phyloP scores from a whole-genome alignment of 1,140 invertebrate genomes.

The Hormaphis cornu region DNA sequence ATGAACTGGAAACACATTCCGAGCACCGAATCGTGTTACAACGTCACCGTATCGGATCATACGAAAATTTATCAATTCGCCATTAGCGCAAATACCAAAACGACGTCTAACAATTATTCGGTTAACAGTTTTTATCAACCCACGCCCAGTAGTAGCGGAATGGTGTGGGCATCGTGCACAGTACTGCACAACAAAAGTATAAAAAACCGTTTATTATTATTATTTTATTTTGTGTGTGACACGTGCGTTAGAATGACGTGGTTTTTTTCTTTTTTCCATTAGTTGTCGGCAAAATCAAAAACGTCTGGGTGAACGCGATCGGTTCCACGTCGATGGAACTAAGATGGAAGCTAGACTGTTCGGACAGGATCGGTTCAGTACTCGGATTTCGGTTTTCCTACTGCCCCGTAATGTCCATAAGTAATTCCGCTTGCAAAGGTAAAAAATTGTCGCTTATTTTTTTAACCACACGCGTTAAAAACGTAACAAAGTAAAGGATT shows the following conservation, averaged over 20 bases:
- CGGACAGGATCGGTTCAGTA: slow-evolving; percentile 53
- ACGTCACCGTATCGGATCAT: slow-evolving; percentile 46
- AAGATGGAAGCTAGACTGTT: slow-evolving; percentile 61
- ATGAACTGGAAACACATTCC: slow-evolving; percentile 50
- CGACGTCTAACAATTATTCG: slow-evolving; percentile 33
- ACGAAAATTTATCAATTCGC: slow-evolving; percentile 55
- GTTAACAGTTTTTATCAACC: background rate
- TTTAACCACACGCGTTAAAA: no score
- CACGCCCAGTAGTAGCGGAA: slow-evolving; percentile 52
- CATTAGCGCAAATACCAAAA: slow-evolving; percentile 57
- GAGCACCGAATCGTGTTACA: slow-evolving; percentile 43
- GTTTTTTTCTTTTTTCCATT: background rate
- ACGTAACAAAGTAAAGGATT: no score
- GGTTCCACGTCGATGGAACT: slow-evolving; percentile 53
- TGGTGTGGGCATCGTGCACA: slow-evolving; percentile 67
- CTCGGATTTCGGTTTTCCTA: slow-evolving; percentile 58
- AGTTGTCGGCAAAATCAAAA: slow-evolving; percentile 57
- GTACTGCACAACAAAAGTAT: slow-evolving; percentile 54
- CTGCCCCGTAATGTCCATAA: slow-evolving; percentile 52
- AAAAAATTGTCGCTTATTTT: no score
- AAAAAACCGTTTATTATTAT: background rate
- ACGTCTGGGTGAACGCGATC: slow-evolving; percentile 50
- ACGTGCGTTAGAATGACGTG: no score
- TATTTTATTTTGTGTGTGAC: background rate
- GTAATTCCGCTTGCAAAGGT: slow-evolving; percentile 45